These are phyloP conservation scores for Malurus elegans DNA, from an alignment of 2,113 vertebrate genomes.

Conservation along the genomic window DNA sequence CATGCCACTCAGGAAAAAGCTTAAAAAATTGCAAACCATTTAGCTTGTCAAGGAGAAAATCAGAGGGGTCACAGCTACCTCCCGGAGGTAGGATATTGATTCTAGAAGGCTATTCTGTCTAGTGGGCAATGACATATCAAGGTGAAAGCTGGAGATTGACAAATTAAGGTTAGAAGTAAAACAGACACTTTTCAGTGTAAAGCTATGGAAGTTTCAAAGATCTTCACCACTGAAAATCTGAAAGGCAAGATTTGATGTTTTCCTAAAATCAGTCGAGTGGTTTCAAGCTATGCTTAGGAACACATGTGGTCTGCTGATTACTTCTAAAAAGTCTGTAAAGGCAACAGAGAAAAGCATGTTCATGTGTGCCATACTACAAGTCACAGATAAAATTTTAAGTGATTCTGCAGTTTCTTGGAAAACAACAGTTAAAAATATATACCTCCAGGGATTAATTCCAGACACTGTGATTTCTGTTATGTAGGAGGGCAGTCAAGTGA, in stretches of 20 bases:
- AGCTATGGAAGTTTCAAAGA: background rate
- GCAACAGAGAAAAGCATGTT: background rate
- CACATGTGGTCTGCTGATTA: background rate
- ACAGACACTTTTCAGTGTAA: background rate
- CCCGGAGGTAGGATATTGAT: background rate
- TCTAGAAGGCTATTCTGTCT: background rate
- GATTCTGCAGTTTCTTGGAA: background rate
- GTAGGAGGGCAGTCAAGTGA: background rate
- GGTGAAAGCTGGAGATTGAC: background rate
- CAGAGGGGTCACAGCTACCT: background rate
- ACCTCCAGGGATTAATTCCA: background rate
- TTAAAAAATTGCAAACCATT: background rate
- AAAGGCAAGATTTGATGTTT: background rate
- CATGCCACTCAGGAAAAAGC: background rate
- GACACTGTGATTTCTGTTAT: background rate
- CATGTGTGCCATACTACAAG: background rate
- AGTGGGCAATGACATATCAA: background rate
- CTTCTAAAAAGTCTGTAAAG: background rate
- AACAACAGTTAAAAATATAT: background rate
- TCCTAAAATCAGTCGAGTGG: background rate
- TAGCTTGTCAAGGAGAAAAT: background rate
- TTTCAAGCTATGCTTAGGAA: background rate
- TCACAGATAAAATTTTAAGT: background rate
- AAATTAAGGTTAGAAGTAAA: background rate
- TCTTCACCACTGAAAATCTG: background rate